Evolutionary conservation across 2,797 vertebrate genomes (phyloP).

Genomic region (Chromis chromis): DNA sequence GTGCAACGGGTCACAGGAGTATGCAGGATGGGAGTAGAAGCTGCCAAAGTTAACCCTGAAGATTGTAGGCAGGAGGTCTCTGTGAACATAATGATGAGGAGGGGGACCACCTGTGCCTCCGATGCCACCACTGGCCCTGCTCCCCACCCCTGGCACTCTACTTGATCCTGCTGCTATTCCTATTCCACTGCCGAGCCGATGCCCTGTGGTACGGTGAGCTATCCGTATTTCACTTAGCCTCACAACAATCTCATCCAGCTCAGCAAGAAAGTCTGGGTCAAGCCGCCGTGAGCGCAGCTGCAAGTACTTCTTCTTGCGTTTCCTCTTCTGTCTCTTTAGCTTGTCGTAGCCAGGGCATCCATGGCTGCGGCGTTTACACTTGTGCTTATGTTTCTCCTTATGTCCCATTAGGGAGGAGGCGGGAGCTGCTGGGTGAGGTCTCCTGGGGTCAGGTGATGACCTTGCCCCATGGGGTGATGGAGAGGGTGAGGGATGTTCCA

Average conservation of each 20-base stretch:
- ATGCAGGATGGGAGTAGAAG: slow-evolving; percentile 96
- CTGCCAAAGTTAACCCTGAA: slow-evolving; percentile 98
- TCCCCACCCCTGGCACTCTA: slow-evolving; percentile 74
- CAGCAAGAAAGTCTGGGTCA: slow-evolving; percentile 95
- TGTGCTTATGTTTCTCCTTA: slow-evolving; percentile 99
- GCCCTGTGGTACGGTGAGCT: slow-evolving; percentile 90
- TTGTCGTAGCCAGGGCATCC: slow-evolving; percentile 96
- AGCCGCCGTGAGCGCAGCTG: slow-evolving; percentile 91
- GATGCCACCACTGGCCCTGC: slow-evolving; percentile 72
- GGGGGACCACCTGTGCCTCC: slow-evolving; percentile 81
- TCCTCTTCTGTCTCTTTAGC: slow-evolving; percentile 96
- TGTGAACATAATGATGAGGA: slow-evolving; percentile 93
- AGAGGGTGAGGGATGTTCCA: slow-evolving; percentile 90
- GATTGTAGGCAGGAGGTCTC: slow-evolving; percentile 96
- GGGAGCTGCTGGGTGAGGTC: slow-evolving; percentile 81
- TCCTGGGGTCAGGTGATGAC: slow-evolving; percentile 82
- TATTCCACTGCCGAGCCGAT: slow-evolving; percentile 81
- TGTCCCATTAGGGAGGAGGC: slow-evolving; percentile 85
- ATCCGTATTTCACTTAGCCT: slow-evolving; percentile 94
- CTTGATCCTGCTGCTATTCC: slow-evolving; percentile 73
- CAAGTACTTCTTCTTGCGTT: slow-evolving; percentile 98
- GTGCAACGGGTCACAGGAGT: slow-evolving; percentile 97
- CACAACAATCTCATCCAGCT: slow-evolving; percentile 93
- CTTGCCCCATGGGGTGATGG: slow-evolving; percentile 84
- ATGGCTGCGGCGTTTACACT: slow-evolving; percentile 94